Evolutionary conservation across 2,797 vertebrate species (phyloP).

Genomic region (Crocidura indochinensis): DNA sequence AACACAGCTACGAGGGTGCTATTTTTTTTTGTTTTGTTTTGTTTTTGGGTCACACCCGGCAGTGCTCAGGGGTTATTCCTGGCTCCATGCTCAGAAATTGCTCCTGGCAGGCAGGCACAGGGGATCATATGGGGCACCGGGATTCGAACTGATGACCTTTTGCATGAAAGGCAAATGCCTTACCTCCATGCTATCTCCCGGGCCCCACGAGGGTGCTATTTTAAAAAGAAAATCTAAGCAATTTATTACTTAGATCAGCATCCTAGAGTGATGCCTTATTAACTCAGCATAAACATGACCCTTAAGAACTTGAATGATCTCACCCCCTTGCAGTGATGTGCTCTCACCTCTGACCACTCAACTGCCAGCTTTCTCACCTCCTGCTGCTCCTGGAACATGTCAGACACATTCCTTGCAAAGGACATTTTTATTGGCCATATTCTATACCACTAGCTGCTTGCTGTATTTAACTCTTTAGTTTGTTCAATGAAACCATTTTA

Average conservation of each 20-base stretch:
- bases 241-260: neutral
- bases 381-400: neutral
- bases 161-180: too few relatives aligned
- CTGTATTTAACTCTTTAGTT: neutral
- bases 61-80: too few relatives aligned
- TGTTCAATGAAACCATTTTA: neutral
- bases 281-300: neutral
- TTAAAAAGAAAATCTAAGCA: slow-evolving; percentile 10
- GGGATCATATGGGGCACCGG: too few relatives aligned
- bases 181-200: too few relatives aligned
- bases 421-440: neutral
- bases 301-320: neutral
- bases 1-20: neutral
- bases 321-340: neutral
- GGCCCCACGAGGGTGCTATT: slow-evolving; percentile 24
- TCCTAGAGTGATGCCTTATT: neutral
- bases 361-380: neutral
- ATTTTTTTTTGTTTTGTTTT: too few relatives aligned
- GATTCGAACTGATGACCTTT: too few relatives aligned
- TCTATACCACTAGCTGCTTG: neutral
- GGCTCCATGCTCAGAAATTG: too few relatives aligned
- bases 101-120: too few relatives aligned
- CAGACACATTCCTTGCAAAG: neutral
- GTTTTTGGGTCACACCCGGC: too few relatives aligned
- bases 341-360: neutral